Evolutionary conservation across 2,888 invertebrate species (phyloP).

Genomic region (Drosophila rellima): DNA sequence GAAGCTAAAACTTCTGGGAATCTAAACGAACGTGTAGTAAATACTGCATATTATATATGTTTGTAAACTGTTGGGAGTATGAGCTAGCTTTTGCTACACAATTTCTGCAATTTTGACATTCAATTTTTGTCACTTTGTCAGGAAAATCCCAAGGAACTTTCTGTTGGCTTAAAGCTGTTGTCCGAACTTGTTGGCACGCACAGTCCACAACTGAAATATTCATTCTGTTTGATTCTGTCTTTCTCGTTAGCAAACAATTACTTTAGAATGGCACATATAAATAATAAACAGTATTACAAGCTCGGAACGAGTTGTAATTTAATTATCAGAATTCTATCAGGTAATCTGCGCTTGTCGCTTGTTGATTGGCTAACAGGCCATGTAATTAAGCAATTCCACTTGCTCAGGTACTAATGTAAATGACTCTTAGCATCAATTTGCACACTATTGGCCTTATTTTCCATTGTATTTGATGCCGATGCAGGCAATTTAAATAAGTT

Average conservation of each 20-base stretch:
- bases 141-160: neutral
- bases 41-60: neutral
- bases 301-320: slow-evolving; percentile 3
- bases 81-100: neutral
- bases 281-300: neutral
- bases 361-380: slow-evolving; percentile 1
- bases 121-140: neutral
- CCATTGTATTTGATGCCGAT: slow-evolving; percentile 21
- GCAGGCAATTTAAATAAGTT: slow-evolving; percentile 36
- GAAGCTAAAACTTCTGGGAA: neutral
- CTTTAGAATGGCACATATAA: neutral
- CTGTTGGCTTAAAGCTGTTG: neutral
- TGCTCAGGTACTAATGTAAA: slow-evolving; percentile 12
- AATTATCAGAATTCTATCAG: slow-evolving; percentile 3
- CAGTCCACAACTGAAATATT: neutral
- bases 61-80: neutral
- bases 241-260: neutral
- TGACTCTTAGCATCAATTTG: slow-evolving; percentile 23
- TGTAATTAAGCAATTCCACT: slow-evolving; percentile 3
- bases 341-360: neutral
- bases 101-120: neutral
- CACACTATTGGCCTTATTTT: slow-evolving; percentile 37
- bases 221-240: neutral
- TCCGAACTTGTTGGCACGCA: neutral
- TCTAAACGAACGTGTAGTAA: neutral